Conservation (phyloP, 2,888 invertebrate species). For the Epinotia brunnichana region DNA sequence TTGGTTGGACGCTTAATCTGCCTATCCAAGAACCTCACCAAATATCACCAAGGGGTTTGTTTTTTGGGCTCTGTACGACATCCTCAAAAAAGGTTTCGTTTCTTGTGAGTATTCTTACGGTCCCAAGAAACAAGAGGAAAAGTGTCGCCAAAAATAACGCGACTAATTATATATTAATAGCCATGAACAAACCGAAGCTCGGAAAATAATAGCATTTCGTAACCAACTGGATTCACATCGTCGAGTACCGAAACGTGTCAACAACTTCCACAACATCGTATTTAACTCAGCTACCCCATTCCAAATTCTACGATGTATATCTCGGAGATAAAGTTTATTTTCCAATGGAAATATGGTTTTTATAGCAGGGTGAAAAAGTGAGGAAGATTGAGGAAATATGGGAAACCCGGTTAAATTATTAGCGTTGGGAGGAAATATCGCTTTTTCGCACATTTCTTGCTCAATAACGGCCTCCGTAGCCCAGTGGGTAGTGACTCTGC, state of each 20-base stretch:
- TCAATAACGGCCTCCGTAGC: no score
- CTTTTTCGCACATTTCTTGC: conserved; percentile 9
- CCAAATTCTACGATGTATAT: not conserved
- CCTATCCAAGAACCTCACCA: no score
- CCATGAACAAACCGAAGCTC: not conserved
- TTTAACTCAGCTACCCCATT: not conserved
- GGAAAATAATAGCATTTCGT: conserved; percentile 2
- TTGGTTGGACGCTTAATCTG: no score
- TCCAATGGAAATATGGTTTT: not conserved
- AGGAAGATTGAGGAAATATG: not conserved
- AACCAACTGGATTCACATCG: conserved; percentile 9
- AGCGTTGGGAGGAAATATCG: conserved; percentile 15
- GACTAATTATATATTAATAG: not conserved
- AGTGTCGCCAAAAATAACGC: no score
- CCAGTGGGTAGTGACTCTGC: no score
- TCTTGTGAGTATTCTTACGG: no score
- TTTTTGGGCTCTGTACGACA: no score
- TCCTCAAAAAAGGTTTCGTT: no score
- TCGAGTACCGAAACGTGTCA: conserved; percentile 21
- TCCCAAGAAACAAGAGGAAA: no score
- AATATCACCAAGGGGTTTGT: no score
- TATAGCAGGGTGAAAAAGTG: not conserved
- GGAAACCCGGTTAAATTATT: conserved; percentile 24
- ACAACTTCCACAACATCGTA: conserved; percentile 1
- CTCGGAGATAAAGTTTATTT: not conserved